Evolutionary conservation across 2,888 invertebrate genomes (phyloP), one percentile per base, ranked within the genome.

Genomic region (Lacanobia wlatinum): DNA sequence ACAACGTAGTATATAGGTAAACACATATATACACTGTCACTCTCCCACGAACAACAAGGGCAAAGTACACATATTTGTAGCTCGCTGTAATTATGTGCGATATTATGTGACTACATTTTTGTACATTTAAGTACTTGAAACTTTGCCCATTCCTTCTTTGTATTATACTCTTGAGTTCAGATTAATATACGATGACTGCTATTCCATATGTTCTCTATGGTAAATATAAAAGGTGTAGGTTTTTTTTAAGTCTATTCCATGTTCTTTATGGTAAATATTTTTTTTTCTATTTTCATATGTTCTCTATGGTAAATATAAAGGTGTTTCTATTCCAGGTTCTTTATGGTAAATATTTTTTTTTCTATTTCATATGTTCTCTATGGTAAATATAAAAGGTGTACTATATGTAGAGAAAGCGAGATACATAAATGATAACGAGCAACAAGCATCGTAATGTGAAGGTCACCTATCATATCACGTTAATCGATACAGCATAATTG

Each of bases 61-160:
- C 65, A 70, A 79, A 81, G 83, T 83, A 83, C 62, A 73, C 79
- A 74, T 70, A 83, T 70, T 74, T 81, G 83, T 81, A 63, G 58
- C 59, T 52, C 46, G 58, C 21, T 60, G 55, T 80, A 78, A 78
- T 78, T 55, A 82, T 68, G 34, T 64, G 66, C 55, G 82, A 77
- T 77, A 82, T 71, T 40, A 80, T 78, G 69, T 82, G 73, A 60
- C 55, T 69, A 48, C 55, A 56, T 66, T 77, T 70, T 81, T 69
- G 38, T 63, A 34, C 52, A 8, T 58, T 58, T 50, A 48, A 12
- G 28, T 52, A 66, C 56, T 23, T 50, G 18, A 38, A 52, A 52
- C n/a, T 10, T 40, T 10, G 21, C 52, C 34, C 6, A 76, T 55
- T 48, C 16, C n/a, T 14, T 50, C 2, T 60, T 21, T 60, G n/a